Evolutionary conservation across 1,140 invertebrate genomes (phyloP).

Genomic region (Gryon sp.): DNA sequence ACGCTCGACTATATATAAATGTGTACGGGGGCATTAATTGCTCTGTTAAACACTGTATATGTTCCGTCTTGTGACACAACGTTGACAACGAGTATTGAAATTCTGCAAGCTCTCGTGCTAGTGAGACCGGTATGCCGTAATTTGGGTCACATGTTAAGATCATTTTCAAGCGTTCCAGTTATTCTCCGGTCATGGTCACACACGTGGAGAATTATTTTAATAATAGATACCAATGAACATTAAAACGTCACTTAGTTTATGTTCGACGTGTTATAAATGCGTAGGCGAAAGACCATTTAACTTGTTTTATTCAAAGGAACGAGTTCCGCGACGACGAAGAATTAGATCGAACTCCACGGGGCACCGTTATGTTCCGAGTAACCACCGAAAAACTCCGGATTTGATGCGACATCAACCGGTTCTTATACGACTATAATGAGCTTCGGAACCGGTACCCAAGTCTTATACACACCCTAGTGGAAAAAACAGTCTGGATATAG

Average conservation of each 20-base stretch:
- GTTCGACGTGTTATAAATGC: constrained; percentile 8
- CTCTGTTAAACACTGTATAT: constrained; percentile 45
- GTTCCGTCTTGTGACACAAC: constrained; percentile 19
- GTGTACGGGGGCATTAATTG: constrained; percentile 35
- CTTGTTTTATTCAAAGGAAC: constrained; percentile 24
- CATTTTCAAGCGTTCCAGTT: constrained; percentile 35
- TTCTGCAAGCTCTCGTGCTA: constrained; percentile 7
- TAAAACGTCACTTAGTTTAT: constrained; percentile 44
- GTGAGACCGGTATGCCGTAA: constrained; percentile 41
- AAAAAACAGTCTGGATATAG: background rate
- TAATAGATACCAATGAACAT: constrained; percentile 56
- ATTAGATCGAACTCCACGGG: constrained; percentile 38
- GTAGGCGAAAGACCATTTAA: constrained; percentile 44
- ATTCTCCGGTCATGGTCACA: constrained; percentile 6
- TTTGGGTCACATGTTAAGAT: constrained; percentile 48
- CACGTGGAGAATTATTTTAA: constrained; percentile 35
- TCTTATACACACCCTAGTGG: background rate
- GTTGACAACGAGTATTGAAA: constrained; percentile 37
- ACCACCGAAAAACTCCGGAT: constrained; percentile 48
- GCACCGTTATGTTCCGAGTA: constrained; percentile 48
- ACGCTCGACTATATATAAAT: too few relatives aligned
- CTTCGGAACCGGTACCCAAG: constrained; percentile 43
- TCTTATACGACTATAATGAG: constrained; percentile 43
- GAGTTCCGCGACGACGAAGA: constrained; percentile 41
- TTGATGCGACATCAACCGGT: constrained; percentile 60